Conservation (phyloP, 2,797 vertebrate genomes). For the Sternotherus odoratus region DNA sequence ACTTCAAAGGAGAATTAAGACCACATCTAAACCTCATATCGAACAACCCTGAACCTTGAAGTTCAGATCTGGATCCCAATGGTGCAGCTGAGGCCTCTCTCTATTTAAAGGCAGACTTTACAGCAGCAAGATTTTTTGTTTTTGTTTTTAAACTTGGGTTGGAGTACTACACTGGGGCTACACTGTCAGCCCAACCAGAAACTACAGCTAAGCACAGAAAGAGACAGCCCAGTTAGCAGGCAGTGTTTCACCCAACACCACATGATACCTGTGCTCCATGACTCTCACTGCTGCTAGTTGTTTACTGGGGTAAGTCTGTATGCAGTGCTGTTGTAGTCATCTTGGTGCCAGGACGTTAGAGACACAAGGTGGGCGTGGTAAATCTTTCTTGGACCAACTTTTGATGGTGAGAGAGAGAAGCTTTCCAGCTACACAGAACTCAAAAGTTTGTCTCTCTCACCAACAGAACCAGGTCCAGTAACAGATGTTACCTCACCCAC, state of each 20-base stretch:
- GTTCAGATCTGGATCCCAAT: background rate
- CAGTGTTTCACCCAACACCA: fast-evolving
- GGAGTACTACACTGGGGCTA: background rate
- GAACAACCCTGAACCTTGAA: background rate
- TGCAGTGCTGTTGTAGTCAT: too few relatives aligned
- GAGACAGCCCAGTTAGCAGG: background rate
- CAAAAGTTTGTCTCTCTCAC: too few relatives aligned
- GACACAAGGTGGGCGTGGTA: too few relatives aligned
- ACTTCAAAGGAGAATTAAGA: background rate
- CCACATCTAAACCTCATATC: background rate
- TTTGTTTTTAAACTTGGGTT: background rate
- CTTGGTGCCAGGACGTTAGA: too few relatives aligned
- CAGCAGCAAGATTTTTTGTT: background rate
- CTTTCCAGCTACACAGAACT: too few relatives aligned
- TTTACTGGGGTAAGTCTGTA: too few relatives aligned
- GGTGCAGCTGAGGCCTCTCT: background rate
- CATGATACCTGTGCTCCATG: background rate
- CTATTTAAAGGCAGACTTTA: background rate
- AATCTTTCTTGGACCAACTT: too few relatives aligned
- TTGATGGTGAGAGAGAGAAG: too few relatives aligned
- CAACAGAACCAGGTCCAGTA: too few relatives aligned
- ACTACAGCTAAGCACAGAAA: background rate
- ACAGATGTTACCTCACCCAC: too few relatives aligned
- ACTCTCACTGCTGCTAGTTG: too few relatives aligned
- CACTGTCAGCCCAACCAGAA: background rate